Percentiles rank a stretch among this genome's conserved stretches.
These are phyloP conservation scores for Rhinopithecus roxellana DNA, from an alignment of 2,113 vertebrate species.

Conservation along the genomic window DNA sequence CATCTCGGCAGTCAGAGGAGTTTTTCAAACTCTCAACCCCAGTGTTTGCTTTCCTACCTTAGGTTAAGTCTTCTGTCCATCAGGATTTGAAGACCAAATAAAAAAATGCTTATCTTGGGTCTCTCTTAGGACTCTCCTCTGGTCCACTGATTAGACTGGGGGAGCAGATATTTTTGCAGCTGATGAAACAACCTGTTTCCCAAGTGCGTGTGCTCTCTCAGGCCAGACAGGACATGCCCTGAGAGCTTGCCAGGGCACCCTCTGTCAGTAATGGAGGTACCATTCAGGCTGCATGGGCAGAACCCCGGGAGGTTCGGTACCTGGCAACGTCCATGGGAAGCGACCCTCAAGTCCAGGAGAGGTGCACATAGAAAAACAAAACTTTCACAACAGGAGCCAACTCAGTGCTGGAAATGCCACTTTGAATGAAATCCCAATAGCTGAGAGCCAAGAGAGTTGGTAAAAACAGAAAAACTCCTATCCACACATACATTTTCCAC, in stretches of 20 bases:
- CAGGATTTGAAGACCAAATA: not conserved
- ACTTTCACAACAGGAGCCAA: not conserved
- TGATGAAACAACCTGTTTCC: constrained; percentile 41
- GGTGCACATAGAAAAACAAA: not conserved
- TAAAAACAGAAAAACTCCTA: not conserved
- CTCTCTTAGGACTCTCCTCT: not conserved
- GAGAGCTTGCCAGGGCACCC: constrained; percentile 1
- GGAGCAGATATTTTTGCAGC: constrained; percentile 21
- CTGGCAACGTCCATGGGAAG: not conserved
- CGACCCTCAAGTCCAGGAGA: not conserved
- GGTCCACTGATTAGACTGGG: not conserved
- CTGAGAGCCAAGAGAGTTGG: not conserved
- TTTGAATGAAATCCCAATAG: not conserved
- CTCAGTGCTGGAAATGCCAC: not conserved
- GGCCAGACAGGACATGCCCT: not conserved
- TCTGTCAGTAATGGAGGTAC: not conserved
- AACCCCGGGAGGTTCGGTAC: accelerated
- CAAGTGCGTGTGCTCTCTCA: constrained; percentile 5
- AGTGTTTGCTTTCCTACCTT: not conserved
- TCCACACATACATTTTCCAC: not conserved
- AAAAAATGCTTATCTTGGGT: not conserved
- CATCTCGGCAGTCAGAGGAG: too few relatives aligned
- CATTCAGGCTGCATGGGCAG: not conserved
- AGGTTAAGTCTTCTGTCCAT: not conserved
- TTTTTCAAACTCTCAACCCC: not conserved